A percentile compares a stretch with the other conserved stretches of the same genome.
Conservation (phyloP, 2,797 vertebrate species). For the Melopsittacus undulatus region DNA sequence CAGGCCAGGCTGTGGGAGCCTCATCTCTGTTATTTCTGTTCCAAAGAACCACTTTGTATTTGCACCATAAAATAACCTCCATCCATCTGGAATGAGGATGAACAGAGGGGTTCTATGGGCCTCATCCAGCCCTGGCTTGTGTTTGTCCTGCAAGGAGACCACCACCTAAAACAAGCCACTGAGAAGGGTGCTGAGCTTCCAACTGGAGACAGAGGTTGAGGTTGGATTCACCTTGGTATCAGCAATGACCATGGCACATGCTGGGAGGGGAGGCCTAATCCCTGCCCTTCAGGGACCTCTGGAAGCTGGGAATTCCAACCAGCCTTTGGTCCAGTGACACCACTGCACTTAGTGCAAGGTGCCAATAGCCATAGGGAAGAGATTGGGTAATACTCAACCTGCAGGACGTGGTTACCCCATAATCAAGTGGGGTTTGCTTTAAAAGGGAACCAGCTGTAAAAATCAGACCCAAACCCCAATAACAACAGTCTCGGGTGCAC, state of each 20-base stretch:
- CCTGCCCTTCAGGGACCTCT: neutral
- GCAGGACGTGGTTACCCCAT: neutral
- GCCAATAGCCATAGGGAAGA: neutral
- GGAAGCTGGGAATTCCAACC: neutral
- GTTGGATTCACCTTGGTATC: neutral
- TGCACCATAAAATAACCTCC: neutral
- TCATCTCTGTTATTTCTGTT: neutral
- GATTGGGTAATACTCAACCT: neutral
- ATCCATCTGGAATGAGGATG: neutral
- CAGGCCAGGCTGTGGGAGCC: neutral
- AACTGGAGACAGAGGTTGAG: neutral
- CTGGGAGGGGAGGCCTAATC: neutral
- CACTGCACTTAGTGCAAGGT: neutral
- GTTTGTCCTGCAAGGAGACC: neutral
- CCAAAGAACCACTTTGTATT: neutral
- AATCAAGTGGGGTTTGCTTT: accelerated
- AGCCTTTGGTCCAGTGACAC: neutral
- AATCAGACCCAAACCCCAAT: neutral
- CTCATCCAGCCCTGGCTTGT: neutral
- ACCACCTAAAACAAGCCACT: accelerated
- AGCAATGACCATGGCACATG: accelerated
- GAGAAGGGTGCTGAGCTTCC: neutral
- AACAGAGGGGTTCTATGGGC: neutral
- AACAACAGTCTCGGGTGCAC: neutral
- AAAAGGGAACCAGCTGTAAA: neutral